These are phyloP conservation scores for Thera britannica DNA, from an alignment of 2,888 invertebrate genomes.

Conservation along the genomic window DNA sequence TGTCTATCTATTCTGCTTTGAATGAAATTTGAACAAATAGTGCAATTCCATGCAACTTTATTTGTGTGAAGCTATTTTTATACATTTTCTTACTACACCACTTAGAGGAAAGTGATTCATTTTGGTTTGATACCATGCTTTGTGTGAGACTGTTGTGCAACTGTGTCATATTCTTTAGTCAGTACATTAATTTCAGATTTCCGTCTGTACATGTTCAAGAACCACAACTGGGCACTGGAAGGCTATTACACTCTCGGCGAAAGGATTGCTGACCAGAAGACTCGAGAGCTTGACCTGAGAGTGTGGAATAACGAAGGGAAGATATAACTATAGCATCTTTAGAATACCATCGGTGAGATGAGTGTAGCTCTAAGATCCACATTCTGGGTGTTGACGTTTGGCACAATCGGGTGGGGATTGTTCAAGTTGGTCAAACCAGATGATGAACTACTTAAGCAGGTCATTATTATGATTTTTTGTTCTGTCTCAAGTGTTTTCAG, in stretches of 20 bases:
- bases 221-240: constrained; percentile 87
- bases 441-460: constrained; percentile 83
- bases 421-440: constrained; percentile 83
- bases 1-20: too few relatives aligned
- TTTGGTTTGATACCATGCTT: too few relatives aligned
- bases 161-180: too few relatives aligned
- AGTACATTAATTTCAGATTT: constrained; percentile 83
- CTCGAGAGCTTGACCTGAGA: constrained; percentile 82
- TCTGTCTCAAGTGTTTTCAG: constrained; percentile 27
- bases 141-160: too few relatives aligned
- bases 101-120: too few relatives aligned
- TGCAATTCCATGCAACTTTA: too few relatives aligned
- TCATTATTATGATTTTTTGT: constrained; percentile 60
- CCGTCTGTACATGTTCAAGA: constrained; percentile 87
- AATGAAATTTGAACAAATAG: too few relatives aligned
- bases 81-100: too few relatives aligned
- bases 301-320: constrained; percentile 84
- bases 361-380: constrained; percentile 77
- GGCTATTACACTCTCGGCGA: constrained; percentile 89
- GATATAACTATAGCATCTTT: constrained; percentile 53
- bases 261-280: constrained; percentile 78
- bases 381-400: constrained; percentile 86
- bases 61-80: too few relatives aligned
- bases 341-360: constrained; percentile 67
- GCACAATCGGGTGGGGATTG: constrained; percentile 86